phyloP scores from a whole-genome alignment of 2,113 vertebrate species.

The Tympanuchus pallidicinctus region DNA sequence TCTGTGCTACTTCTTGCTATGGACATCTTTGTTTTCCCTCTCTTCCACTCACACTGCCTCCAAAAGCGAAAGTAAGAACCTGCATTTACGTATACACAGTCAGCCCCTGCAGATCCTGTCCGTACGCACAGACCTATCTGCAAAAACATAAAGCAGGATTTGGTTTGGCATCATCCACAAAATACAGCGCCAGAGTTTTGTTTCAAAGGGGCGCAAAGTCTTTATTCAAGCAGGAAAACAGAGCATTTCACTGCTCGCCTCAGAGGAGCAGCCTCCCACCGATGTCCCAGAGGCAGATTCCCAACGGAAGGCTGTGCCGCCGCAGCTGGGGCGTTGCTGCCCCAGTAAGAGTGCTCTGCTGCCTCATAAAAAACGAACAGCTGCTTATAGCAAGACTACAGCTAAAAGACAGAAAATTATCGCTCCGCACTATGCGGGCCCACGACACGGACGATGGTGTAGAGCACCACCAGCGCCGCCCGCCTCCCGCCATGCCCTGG shows the following conservation, averaged over 20 bases:
- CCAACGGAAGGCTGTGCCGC: fast-evolving
- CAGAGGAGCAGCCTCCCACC: background rate
- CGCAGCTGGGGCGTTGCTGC: background rate
- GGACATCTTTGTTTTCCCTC: background rate
- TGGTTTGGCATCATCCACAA: background rate
- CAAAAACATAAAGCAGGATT: background rate
- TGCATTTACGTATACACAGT: background rate
- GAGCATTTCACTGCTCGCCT: fast-evolving
- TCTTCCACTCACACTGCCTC: no score
- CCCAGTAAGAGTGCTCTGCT: fast-evolving
- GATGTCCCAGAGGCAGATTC: background rate
- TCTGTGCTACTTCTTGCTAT: background rate
- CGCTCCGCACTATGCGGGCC: no score
- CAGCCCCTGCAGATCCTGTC: background rate
- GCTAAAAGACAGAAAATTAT: background rate
- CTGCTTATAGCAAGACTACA: background rate
- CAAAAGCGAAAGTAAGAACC: background rate
- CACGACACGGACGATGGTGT: background rate
- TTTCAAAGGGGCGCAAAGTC: background rate
- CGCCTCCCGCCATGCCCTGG: no score
- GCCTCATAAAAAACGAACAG: background rate
- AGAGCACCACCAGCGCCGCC: no score
- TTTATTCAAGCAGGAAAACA: background rate
- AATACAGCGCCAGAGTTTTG: fast-evolving
- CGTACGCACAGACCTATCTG: fast-evolving